Conservation (phyloP, 2,113 vertebrate genomes). For the Corythoichthys intestinalis region DNA sequence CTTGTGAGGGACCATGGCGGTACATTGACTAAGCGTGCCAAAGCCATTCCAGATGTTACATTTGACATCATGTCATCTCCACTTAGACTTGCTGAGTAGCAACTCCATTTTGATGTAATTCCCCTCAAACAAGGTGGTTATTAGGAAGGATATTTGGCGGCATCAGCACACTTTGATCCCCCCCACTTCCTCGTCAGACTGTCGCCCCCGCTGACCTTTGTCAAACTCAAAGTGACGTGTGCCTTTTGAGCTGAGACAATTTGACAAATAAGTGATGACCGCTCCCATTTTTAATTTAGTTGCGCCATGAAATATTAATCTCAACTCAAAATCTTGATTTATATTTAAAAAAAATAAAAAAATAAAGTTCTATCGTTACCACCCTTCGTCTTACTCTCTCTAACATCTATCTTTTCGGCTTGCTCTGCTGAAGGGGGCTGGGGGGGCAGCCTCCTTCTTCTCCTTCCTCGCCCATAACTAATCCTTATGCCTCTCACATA, state of each 20-base stretch:
- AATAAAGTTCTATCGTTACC: constrained; percentile 30
- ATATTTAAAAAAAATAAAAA: constrained; percentile 30
- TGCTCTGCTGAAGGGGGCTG: constrained; percentile 9
- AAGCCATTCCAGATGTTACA: constrained; percentile 68
- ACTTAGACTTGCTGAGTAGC: constrained; percentile 55
- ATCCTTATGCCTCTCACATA: constrained; percentile 64
- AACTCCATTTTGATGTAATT: constrained; percentile 62
- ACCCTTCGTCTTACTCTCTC: constrained; percentile 10
- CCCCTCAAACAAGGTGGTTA: constrained; percentile 53
- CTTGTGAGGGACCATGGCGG: constrained; percentile 38
- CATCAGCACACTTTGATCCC: constrained; percentile 61
- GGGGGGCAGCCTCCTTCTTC: neutral
- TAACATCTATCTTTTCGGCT: constrained; percentile 20
- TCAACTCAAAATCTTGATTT: constrained; percentile 63
- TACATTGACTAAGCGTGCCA: constrained; percentile 49
- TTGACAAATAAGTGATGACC: constrained; percentile 78
- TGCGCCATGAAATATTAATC: constrained; percentile 72
- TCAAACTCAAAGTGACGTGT: constrained; percentile 68
- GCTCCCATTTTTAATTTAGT: constrained; percentile 77
- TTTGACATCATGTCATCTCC: constrained; percentile 65
- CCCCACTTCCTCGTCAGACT: constrained; percentile 27
- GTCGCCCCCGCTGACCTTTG: constrained; percentile 53
- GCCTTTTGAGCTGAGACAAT: constrained; percentile 61
- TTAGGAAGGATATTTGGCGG: constrained; percentile 51
- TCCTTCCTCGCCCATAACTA: constrained; percentile 50